phyloP scores from a whole-genome alignment of 1,140 invertebrate species.

The Pentalonia nigronervosa region DNA sequence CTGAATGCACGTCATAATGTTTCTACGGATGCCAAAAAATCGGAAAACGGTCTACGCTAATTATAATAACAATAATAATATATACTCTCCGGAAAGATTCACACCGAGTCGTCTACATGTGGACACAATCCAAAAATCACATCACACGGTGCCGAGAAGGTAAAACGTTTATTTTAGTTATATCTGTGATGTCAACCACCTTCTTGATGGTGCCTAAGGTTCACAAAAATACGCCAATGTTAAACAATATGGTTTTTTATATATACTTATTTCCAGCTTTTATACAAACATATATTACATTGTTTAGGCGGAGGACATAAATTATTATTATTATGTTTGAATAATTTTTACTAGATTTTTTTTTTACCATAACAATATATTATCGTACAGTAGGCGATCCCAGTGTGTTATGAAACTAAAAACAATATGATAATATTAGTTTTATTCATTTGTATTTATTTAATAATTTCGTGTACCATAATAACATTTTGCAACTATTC shows the following conservation, averaged over 20 bases:
- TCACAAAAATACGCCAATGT: not conserved
- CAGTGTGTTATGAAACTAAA: not conserved
- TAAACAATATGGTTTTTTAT: not conserved
- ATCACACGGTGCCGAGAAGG: constrained; percentile 16
- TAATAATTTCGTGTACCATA: not conserved
- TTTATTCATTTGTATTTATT: not conserved
- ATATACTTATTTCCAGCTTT: not conserved
- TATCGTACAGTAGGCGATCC: not conserved
- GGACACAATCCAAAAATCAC: constrained; percentile 34
- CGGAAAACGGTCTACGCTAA: constrained; percentile 38
- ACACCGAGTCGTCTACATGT: not conserved
- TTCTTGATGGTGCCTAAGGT: not conserved
- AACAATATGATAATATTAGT: not conserved
- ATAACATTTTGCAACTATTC: not conserved
- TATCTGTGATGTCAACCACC: constrained; percentile 29
- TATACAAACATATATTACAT: not conserved
- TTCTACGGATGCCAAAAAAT: constrained; percentile 18
- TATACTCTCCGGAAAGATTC: not conserved
- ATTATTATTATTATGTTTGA: not conserved
- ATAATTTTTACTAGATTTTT: not conserved
- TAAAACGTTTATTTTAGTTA: constrained; percentile 55
- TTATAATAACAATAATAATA: constrained; percentile 50
- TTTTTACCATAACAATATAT: not conserved
- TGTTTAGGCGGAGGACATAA: not conserved
- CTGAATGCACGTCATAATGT: not conserved